Conservation (phyloP, 1,140 invertebrate species). For the Drosophila azteca region DNA sequence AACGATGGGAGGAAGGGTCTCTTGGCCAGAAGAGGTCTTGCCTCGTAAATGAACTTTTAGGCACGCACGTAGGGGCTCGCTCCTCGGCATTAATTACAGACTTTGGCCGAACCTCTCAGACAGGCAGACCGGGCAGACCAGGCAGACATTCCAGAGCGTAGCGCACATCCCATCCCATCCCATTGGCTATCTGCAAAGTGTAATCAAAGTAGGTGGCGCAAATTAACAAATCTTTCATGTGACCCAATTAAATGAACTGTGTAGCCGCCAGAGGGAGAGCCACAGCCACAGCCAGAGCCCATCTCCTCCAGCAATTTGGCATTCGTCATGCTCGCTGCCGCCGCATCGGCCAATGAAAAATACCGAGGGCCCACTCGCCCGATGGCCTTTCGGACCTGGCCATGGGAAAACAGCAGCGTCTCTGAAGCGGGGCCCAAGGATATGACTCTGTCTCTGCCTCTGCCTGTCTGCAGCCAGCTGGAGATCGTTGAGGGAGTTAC, state of each 20-base stretch:
- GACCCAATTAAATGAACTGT: constrained; percentile 76
- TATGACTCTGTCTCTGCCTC: too few species aligned
- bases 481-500: constrained; percentile 34
- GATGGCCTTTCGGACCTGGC: constrained; percentile 1
- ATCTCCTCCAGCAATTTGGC: constrained; percentile 62
- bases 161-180: neutral
- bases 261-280: constrained; percentile 28
- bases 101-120: neutral
- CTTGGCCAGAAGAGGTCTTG: constrained; percentile 17
- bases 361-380: constrained; percentile 46
- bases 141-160: constrained; percentile 54
- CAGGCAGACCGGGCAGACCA: too few species aligned
- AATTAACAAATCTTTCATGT: constrained; percentile 82
- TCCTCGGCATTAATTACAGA: constrained; percentile 67
- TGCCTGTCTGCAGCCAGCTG: constrained; percentile 28
- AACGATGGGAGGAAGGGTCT: too few species aligned
- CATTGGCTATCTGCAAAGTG: constrained; percentile 61
- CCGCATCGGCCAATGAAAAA: constrained; percentile 68
- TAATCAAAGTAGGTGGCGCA: constrained; percentile 79
- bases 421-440: constrained; percentile 13
- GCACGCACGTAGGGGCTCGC: constrained; percentile 61
- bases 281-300: constrained; percentile 5
- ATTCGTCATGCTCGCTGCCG: constrained; percentile 73
- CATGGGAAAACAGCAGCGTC: constrained; percentile 24
- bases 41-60: constrained; percentile 72